Percentiles rank a stretch among this genome's conserved stretches.
phyloP scores from a whole-genome alignment of 1,140 invertebrate species.

The Plodia interpunctella region DNA sequence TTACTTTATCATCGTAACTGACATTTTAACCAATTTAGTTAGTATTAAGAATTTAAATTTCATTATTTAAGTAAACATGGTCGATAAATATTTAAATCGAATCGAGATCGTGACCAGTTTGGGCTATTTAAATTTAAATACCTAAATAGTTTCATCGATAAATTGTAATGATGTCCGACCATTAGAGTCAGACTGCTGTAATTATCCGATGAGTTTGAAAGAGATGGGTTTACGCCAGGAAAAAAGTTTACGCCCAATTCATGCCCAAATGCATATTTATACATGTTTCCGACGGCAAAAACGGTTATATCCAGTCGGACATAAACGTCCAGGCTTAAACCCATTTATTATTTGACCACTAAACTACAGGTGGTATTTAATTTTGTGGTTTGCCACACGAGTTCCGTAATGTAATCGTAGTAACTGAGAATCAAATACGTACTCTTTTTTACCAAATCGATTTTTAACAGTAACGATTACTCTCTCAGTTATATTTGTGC shows the following conservation, averaged over 20 bases:
- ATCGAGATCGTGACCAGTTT: conserved; percentile 9
- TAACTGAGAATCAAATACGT: conserved; percentile 1
- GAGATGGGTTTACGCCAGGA: too few species aligned
- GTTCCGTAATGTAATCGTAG: conserved; percentile 15
- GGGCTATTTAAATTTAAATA: conserved; percentile 32
- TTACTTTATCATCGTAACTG: neutral
- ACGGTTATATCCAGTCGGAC: too few species aligned
- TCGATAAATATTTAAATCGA: conserved; percentile 27
- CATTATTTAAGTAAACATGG: conserved; percentile 39
- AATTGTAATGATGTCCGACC: conserved; percentile 33
- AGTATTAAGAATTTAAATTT: conserved; percentile 31
- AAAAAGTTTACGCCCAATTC: too few species aligned
- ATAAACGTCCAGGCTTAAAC: too few species aligned
- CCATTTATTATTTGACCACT: too few species aligned
- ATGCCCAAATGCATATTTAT: too few species aligned
- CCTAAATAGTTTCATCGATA: conserved; percentile 37
- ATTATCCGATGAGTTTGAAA: conserved; percentile 34
- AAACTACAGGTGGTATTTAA: conserved; percentile 52
- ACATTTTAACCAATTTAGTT: neutral
- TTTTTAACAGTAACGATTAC: conserved; percentile 13
- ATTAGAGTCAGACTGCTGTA: conserved; percentile 44
- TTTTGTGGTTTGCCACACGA: conserved; percentile 24
- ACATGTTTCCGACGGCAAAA: too few species aligned
- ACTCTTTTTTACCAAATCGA: conserved; percentile 10
- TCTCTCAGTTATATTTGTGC: neutral